Evolutionary conservation across 2,113 vertebrate species (phyloP), one percentile per base, ranked within the genome.

Genomic region (Holacanthus passer): DNA sequence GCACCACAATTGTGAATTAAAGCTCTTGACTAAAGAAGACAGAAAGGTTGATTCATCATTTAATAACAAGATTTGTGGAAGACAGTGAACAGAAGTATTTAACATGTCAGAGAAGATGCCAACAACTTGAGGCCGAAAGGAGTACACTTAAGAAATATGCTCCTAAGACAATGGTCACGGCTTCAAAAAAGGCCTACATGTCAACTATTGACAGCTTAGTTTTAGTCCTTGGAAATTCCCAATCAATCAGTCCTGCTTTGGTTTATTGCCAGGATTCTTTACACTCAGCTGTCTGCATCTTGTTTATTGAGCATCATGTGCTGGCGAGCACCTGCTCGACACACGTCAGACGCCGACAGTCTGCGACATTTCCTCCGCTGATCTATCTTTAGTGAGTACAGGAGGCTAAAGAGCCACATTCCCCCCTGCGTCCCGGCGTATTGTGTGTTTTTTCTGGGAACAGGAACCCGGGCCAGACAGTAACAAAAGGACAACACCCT

Each of bases 401-500:
- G 53, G 58, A 58, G 58, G 53, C 48, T 31, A 67, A 47, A 37
- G 73, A 66, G 31, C 10, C 47, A 37, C 43, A n/a, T 68, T 55
- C 66, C 62, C 63, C 71, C 64, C 59, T 63, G 59, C 3, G 22
- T 78, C 85, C 39, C 10, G 32, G 65, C 35, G 68, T 65, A 69
- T 86, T 86, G 82, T 82, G 22, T 73, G 45, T 79, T 32, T 65
- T 39, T 68, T 77, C 62, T 71, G 29, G 45, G 32, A 22, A 58
- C 75, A 90, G 79, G 87, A 91, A 90, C 65, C 77, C 24, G 56
- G 31, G n/a, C 53, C 35, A 67, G 67, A 85, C 31, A 37, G 58
- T 20, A 79, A 88, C 84, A 86, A 86, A 81, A 82, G 73, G 48
- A 77, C 73, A 59, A 71, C 90, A 87, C 90, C 87, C 81, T 86